Conservation (phyloP, 2,113 vertebrate species). For the Chitala chitala region DNA sequence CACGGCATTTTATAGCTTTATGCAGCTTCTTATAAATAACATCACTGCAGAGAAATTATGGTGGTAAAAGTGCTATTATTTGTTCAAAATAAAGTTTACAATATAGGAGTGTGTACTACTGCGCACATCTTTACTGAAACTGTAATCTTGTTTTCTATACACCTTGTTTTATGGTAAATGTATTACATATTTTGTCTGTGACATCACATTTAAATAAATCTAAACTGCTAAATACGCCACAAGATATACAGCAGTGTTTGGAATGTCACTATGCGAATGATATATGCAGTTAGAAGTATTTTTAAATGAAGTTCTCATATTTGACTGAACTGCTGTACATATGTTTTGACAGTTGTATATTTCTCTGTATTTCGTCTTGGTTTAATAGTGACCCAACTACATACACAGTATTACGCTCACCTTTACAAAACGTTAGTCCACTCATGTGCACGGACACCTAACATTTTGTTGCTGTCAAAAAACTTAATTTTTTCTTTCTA, state of each 20-base stretch:
- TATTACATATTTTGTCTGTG: not conserved
- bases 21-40: too few relatives aligned
- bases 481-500: not conserved
- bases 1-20: too few relatives aligned
- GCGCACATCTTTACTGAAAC: too few relatives aligned
- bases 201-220: slow-evolving; percentile 11
- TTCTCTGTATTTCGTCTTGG: not conserved
- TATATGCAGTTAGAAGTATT: slow-evolving; percentile 6
- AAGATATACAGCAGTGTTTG: not conserved
- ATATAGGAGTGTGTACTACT: too few relatives aligned
- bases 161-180: too few relatives aligned
- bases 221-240: not conserved
- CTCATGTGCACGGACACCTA: too few relatives aligned
- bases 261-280: slow-evolving; percentile 4
- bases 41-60: too few relatives aligned
- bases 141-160: too few relatives aligned
- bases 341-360: not conserved
- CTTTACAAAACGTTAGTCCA: too few relatives aligned
- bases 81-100: too few relatives aligned
- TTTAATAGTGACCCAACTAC: not conserved
- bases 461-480: not conserved
- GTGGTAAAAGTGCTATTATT: too few relatives aligned
- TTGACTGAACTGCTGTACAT: slow-evolving; percentile 1
- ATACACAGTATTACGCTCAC: not conserved
- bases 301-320: not conserved